Base-by-base conservation (phyloP, 2,113 vertebrate species). In the Galbula dea region DNA sequence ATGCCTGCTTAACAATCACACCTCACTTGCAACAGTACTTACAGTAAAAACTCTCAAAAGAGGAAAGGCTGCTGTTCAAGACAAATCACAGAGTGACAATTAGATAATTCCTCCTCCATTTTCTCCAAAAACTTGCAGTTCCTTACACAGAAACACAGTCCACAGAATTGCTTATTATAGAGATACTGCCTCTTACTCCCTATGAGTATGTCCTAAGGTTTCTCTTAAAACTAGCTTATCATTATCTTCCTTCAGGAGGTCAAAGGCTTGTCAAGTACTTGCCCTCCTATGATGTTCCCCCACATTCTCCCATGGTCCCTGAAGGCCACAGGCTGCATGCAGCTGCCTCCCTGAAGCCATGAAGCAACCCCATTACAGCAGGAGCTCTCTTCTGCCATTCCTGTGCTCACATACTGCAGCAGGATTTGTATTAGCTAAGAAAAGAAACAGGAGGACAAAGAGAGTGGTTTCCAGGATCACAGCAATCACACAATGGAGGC, bases 401-500 rank as follows among this genome's bases (percentile, higher is more conserved):
- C 66, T 34, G 27, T 6, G 48, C 36, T 51, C 9, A 2, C 15
- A 12, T 1, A 66, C 71, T 37, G 39, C 0, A 0, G 69, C 66
- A 49, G 41, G 8, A 52, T 83, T 86, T 75, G 15, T 49, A 15
- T 37, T 9, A 57, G 29, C 62, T n/a, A 72, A 80, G 63, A 66
- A 90, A 89, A 68, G 52, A 87, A 90, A 84, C 30, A 30, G 24
- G 7, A 91, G 69, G 62, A 24, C 81, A 92, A 67, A 73, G 82
- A 63, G 57, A 10, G 0, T 4, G 21, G 37, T 74, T 63, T 74
- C 20, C 43, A 36, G 43, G 39, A 88, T 48, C 83, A 78, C 11
- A 3, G 46, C 30, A 34, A 14, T 46, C 86, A 63, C 0, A 0
- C 81, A 71, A 41, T 0, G 1, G 23, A 72, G 23, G 10, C 1